These are phyloP conservation scores for Vespertilio murinus DNA, from an alignment of 2,797 vertebrate genomes.

Conservation along the genomic window DNA sequence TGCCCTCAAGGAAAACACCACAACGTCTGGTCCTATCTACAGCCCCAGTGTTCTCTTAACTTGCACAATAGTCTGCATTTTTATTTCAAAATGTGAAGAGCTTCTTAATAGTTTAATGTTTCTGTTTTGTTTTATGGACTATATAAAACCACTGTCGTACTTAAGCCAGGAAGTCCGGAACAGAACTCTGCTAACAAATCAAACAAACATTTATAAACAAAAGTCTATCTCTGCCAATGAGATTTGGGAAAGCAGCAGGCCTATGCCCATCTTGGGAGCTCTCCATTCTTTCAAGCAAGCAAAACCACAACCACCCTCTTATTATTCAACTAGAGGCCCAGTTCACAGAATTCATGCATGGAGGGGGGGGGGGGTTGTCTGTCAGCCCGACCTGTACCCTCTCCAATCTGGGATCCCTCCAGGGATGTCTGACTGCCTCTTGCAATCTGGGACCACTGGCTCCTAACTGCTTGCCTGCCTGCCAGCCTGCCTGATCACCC, in stretches of 20 bases:
- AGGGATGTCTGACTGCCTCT: too few relatives aligned
- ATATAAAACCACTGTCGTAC: neutral
- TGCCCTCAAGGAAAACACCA: neutral
- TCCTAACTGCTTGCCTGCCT: too few relatives aligned
- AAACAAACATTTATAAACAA: constrained; percentile 21
- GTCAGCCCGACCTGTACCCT: too few relatives aligned
- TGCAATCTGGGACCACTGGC: too few relatives aligned
- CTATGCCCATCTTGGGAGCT: neutral
- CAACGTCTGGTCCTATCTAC: neutral
- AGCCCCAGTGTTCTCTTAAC: neutral
- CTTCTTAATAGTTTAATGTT: neutral
- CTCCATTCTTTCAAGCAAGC: constrained; percentile 46
- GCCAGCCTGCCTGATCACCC: too few relatives aligned
- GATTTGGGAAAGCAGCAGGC: neutral
- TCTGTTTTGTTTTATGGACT: neutral
- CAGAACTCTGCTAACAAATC: neutral
- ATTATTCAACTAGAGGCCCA: neutral
- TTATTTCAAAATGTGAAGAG: constrained; percentile 31
- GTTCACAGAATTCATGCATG: too few relatives aligned
- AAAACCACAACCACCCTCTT: neutral
- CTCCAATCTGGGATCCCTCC: too few relatives aligned
- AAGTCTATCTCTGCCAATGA: neutral
- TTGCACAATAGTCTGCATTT: neutral
- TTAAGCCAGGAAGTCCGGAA: neutral
- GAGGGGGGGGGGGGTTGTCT: too few relatives aligned